Conservation (phyloP, 2,797 vertebrate genomes). For the Mus caroli region DNA sequence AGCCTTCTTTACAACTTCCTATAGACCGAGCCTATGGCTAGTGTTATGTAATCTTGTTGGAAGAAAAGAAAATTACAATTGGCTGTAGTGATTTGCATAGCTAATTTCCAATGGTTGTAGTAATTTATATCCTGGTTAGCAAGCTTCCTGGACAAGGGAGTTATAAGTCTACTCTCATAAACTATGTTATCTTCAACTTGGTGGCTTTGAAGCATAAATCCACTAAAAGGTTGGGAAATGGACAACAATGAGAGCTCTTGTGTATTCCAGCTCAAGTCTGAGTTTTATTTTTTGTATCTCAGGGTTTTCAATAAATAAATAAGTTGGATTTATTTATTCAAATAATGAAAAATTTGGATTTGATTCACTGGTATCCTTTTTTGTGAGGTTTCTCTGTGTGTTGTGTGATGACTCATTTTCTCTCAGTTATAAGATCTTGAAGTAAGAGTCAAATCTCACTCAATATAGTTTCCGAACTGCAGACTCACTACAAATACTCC, state of each 20-base stretch:
- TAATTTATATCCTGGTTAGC: neutral
- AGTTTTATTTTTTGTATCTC: constrained; percentile 45
- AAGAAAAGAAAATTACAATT: neutral
- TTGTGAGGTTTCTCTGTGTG: neutral
- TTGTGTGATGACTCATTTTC: constrained; percentile 7
- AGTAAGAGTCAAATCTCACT: constrained; percentile 20
- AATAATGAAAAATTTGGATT: neutral
- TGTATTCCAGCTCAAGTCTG: neutral
- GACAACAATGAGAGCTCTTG: neutral
- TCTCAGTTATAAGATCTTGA: neutral
- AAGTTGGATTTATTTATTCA: no score
- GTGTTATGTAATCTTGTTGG: neutral
- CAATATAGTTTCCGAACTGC: neutral
- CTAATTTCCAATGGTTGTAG: neutral
- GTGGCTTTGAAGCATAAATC: neutral
- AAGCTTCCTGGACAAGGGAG: neutral
- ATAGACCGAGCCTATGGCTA: neutral
- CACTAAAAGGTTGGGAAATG: neutral
- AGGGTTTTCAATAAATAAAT: neutral
- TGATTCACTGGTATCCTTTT: constrained; percentile 12
- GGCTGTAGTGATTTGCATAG: neutral
- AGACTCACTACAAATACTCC: neutral
- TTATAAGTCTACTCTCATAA: neutral
- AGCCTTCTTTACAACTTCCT: neutral
- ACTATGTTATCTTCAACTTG: neutral